These are phyloP conservation scores for Melinopterus prodromus DNA, from an alignment of 2,888 invertebrate genomes.

Conservation along the genomic window DNA sequence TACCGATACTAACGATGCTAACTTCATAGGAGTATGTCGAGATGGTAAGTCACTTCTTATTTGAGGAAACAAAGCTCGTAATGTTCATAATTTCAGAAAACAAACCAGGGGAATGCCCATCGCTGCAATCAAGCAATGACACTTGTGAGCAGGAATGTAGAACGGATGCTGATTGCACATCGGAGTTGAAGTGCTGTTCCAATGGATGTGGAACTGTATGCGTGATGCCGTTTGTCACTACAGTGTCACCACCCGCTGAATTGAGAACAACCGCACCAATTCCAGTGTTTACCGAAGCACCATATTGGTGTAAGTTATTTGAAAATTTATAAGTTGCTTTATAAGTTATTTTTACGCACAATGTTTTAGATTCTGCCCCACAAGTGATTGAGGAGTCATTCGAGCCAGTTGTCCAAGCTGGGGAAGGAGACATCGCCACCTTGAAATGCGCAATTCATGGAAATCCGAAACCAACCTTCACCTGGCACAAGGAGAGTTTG, in stretches of 20 bases:
- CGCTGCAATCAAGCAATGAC: constrained; percentile 58
- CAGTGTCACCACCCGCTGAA: constrained; percentile 55
- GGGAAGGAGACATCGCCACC: constrained; percentile 78
- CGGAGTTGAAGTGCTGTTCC: constrained; percentile 82
- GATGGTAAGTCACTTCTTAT: constrained; percentile 61
- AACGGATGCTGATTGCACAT: constrained; percentile 83
- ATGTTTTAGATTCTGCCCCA: constrained; percentile 54
- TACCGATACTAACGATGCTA: constrained; percentile 41
- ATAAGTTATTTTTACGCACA: constrained; percentile 5
- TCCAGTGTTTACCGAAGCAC: constrained; percentile 57
- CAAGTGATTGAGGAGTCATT: constrained; percentile 53
- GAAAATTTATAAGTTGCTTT: constrained; percentile 1
- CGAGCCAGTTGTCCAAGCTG: constrained; percentile 68
- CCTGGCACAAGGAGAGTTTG: constrained; percentile 78
- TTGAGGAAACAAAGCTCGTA: constrained; percentile 11
- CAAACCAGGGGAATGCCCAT: constrained; percentile 77
- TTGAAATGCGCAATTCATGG: constrained; percentile 80
- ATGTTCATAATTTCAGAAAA: constrained; percentile 60
- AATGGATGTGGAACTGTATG: constrained; percentile 82
- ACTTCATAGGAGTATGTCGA: constrained; percentile 71
- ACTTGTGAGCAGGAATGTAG: constrained; percentile 76
- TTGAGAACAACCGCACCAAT: constrained; percentile 56
- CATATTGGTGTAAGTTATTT: constrained; percentile 49
- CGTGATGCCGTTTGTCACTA: constrained; percentile 62
- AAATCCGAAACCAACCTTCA: constrained; percentile 78